A percentile compares a stretch with the other conserved stretches of the same genome.
Evolutionary conservation across 1,140 invertebrate genomes (phyloP).

Genomic region (Pseudomyrmex flavicornis): DNA sequence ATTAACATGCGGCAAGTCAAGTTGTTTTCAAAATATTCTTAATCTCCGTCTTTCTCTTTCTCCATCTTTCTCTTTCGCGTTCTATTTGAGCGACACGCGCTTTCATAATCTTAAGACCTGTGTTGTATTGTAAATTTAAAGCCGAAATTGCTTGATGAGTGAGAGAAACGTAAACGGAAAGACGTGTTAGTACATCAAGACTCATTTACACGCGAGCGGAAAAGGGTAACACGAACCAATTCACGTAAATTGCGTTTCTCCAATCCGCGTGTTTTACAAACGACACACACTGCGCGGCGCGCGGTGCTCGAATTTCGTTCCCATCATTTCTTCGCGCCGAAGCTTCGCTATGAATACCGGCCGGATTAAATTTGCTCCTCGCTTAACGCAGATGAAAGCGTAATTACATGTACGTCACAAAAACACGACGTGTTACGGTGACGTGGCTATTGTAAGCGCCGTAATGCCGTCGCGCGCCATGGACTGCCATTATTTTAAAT

Average conservation of each 20-base stretch:
- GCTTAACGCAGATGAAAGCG: slow-evolving; percentile 52
- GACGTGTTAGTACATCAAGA: slow-evolving; percentile 74
- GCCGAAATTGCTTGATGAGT: slow-evolving; percentile 73
- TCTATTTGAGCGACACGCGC: slow-evolving; percentile 35
- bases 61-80: slow-evolving; percentile 14
- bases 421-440: slow-evolving; percentile 39
- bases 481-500: slow-evolving; percentile 51
- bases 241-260: slow-evolving; percentile 73
- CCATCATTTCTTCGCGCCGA: slow-evolving; percentile 51
- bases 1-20: slow-evolving; percentile 34
- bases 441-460: slow-evolving; percentile 48
- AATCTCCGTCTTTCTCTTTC: slow-evolving; percentile 46
- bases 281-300: neutral
- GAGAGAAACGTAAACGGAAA: slow-evolving; percentile 56
- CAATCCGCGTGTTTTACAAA: slow-evolving; percentile 63
- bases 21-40: slow-evolving; percentile 62
- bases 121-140: slow-evolving; percentile 59
- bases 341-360: slow-evolving; percentile 42
- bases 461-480: slow-evolving; percentile 25
- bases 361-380: slow-evolving; percentile 46
- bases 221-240: slow-evolving; percentile 65
- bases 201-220: slow-evolving; percentile 67
- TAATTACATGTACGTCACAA: slow-evolving; percentile 59
- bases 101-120: slow-evolving; percentile 61
- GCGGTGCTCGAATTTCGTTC: slow-evolving; percentile 16